Evolutionary conservation across 2,113 vertebrate genomes (phyloP), one percentile per base, ranked within the genome.

Genomic region (Pangasianodon hypophthalmus): DNA sequence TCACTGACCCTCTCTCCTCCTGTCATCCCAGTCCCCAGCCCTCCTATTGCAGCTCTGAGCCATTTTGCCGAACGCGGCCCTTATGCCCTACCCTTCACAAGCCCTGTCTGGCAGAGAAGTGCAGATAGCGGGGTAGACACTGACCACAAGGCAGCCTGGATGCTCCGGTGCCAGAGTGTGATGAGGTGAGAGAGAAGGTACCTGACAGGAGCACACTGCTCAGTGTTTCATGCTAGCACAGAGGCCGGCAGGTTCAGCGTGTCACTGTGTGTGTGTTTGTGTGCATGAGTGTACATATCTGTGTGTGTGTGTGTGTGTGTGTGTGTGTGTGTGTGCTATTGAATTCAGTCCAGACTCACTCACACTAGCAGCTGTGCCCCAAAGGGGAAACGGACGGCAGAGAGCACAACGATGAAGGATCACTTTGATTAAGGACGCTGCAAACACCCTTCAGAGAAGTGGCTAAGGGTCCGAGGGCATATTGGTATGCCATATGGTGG

Each of bases 401-500:
- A 90, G 88, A 77, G 92, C 71, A 87, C 90, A 94, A 95, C 91
- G 92, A 94, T 93, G 92, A 95, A 91, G 91, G 94, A 95, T 93
- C 92, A 91, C 93, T 93, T 91, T 92, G 94, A 94, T 95, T 95
- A 94, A 96, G 92, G 90, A 93, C 91, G 91, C 88, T 88, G 81
- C 88, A 91, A 62, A 88, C 82, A 88, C 64, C 90, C 91, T 92
- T 92, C 90, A 92, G 85, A 92, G 87, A 93, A 89, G 90, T 91
- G 87, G 90, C 82, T 58, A 89, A 87, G 84, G 83, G 90, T 87
- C 87, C 77, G 71, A 86, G 88, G 81, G 69, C 94, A 93, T 92
- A 94, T 94, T 94, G 94, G 77, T 84, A 80, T 79, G 88, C 94
- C 95, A 96, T 95, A 95, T 96, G 95, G 92, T 92, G 91, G 90